Evolutionary conservation across 1,140 invertebrate genomes (phyloP).

Genomic region (Hylaeus anthracinus): DNA sequence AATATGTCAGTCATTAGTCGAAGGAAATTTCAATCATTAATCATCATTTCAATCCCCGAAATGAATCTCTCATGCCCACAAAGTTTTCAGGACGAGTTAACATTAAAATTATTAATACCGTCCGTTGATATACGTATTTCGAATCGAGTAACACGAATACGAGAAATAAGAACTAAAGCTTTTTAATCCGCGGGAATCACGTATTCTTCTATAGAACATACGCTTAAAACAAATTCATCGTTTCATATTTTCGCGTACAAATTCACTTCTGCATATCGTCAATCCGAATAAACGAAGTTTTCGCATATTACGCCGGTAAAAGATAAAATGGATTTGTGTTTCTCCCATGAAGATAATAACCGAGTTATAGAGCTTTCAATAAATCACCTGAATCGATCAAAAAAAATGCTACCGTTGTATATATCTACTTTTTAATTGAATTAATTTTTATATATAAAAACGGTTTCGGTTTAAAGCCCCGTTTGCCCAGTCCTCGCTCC

Average conservation of each 20-base stretch:
- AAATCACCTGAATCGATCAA: not conserved
- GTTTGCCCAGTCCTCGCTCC: not conserved
- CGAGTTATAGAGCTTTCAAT: conserved; percentile 8
- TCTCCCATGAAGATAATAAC: conserved; percentile 1
- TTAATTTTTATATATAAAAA: conserved; percentile 19
- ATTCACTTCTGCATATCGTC: not conserved
- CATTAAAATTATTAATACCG: too few relatives aligned
- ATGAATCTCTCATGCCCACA: too few relatives aligned
- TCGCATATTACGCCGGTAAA: not conserved
- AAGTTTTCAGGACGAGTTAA: too few relatives aligned
- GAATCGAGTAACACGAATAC: not conserved
- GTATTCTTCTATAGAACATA: not conserved
- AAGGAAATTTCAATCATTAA: too few relatives aligned
- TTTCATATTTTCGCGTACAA: not conserved
- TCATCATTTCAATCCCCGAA: too few relatives aligned
- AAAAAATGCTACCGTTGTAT: not conserved
- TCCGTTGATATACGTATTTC: too few relatives aligned
- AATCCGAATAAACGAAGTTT: not conserved
- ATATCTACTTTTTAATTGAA: conserved; percentile 2
- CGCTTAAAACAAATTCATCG: not conserved
- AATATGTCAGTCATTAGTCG: too few relatives aligned
- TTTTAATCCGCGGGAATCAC: not conserved
- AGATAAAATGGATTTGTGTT: not conserved
- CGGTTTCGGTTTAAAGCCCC: conserved; percentile 1
- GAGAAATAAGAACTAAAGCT: not conserved